Percentiles rank a stretch among this genome's conserved stretches.
Evolutionary conservation across 1,140 invertebrate species (phyloP).

Genomic region (Drosophila obscura): DNA sequence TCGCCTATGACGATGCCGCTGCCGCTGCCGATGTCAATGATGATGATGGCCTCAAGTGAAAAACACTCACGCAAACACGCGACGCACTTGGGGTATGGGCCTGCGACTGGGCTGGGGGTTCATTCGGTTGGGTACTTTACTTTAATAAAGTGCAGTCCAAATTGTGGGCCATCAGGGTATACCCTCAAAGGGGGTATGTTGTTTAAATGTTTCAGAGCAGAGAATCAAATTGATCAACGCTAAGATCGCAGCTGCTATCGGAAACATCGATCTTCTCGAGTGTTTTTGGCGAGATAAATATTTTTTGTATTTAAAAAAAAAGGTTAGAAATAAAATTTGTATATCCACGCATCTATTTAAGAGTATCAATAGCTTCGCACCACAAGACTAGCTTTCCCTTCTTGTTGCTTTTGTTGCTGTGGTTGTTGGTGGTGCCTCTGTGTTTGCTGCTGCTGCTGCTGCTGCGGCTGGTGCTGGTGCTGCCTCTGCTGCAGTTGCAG

Average conservation of each 20-base stretch:
- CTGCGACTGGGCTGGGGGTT: slow-evolving; percentile 6
- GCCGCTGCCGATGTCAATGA: background rate
- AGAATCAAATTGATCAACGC: no score
- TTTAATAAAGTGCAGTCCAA: slow-evolving; percentile 75
- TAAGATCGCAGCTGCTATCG: no score
- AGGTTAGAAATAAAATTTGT: no score
- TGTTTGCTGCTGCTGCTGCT: slow-evolving; percentile 8
- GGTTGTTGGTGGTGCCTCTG: slow-evolving; percentile 14
- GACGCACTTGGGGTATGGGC: slow-evolving; percentile 36
- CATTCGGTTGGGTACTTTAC: slow-evolving; percentile 27
- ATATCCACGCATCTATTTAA: no score
- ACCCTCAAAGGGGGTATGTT: no score
- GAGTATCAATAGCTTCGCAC: no score
- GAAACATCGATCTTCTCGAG: no score
- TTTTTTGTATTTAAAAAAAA: no score
- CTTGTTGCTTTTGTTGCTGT: slow-evolving; percentile 4
- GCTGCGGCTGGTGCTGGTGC: no score
- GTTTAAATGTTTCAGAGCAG: no score
- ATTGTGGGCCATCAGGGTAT: slow-evolving; percentile 44
- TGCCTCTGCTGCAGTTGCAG: slow-evolving; percentile 57
- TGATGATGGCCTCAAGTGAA: slow-evolving; percentile 58
- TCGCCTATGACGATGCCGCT: slow-evolving; percentile 1
- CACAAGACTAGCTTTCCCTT: no score
- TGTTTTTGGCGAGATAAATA: no score
- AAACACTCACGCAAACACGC: slow-evolving; percentile 56